These are phyloP conservation scores for Tetramorium parvispinum DNA, from an alignment of 1,140 invertebrate species.

Conservation along the genomic window DNA sequence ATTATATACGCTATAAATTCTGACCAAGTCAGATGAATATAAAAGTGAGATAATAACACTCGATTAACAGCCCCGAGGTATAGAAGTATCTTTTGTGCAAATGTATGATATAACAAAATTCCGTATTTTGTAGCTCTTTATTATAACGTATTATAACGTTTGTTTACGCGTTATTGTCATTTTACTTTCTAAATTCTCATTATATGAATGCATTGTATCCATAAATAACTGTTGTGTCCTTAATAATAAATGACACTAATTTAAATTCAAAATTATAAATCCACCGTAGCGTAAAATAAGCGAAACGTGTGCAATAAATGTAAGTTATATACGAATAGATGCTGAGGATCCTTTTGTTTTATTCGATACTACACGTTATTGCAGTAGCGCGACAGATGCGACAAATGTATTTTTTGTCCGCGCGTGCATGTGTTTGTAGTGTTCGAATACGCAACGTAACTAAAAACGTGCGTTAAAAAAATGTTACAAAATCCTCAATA, in stretches of 20 bases:
- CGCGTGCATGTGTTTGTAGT: neutral
- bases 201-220: neutral
- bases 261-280: slow-evolving; percentile 45
- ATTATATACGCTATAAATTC: slow-evolving; percentile 9
- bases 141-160: slow-evolving; percentile 6
- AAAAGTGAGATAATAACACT: slow-evolving; percentile 35
- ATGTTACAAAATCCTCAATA: slow-evolving; percentile 30
- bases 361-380: slow-evolving; percentile 36
- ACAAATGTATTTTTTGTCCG: slow-evolving; percentile 44
- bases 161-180: slow-evolving; percentile 13
- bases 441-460: slow-evolving; percentile 4
- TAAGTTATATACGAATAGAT: slow-evolving; percentile 14
- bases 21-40: neutral
- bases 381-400: slow-evolving; percentile 31
- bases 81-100: neutral
- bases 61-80: neutral
- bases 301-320: slow-evolving; percentile 24
- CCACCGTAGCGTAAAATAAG: neutral
- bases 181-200: slow-evolving; percentile 45
- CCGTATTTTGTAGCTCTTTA: neutral
- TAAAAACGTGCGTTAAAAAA: slow-evolving; percentile 31
- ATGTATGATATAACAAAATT: neutral
- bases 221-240: slow-evolving; percentile 18
- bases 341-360: slow-evolving; percentile 29
- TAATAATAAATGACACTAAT: slow-evolving; percentile 32